Percentiles rank a stretch among this genome's conserved stretches.
Evolutionary conservation across 2,797 vertebrate species (phyloP).

Genomic region (Enteromius argenteus): DNA sequence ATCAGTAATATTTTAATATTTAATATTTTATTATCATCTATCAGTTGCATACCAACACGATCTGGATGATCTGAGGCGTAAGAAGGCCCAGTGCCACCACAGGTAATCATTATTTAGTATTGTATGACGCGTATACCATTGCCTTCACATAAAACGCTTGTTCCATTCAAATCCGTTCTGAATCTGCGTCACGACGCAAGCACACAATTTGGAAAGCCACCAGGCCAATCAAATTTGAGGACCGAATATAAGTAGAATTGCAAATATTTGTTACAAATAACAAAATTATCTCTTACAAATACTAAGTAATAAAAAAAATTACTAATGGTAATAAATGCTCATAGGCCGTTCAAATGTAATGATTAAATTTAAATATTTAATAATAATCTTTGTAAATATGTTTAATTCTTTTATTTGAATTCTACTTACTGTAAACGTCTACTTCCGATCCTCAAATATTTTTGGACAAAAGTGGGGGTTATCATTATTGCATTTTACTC

Average conservation of each 20-base stretch:
- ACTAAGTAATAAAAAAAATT: neutral
- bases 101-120: neutral
- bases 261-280: neutral
- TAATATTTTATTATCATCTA: neutral
- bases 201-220: neutral
- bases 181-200: neutral
- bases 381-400: neutral
- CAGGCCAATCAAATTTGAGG: neutral
- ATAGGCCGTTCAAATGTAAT: neutral
- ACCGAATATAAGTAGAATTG: neutral
- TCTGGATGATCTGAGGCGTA: neutral
- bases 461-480: neutral
- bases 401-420: neutral
- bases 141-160: neutral
- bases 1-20: neutral
- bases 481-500: neutral
- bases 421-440: neutral
- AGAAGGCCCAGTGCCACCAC: too few species aligned
- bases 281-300: neutral
- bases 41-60: too few species aligned
- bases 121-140: neutral
- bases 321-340: neutral
- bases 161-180: neutral
- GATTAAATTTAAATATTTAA: neutral
- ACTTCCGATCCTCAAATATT: neutral